These are phyloP conservation scores for Acronicta alni DNA, from an alignment of 2,888 invertebrate genomes.

Conservation along the genomic window DNA sequence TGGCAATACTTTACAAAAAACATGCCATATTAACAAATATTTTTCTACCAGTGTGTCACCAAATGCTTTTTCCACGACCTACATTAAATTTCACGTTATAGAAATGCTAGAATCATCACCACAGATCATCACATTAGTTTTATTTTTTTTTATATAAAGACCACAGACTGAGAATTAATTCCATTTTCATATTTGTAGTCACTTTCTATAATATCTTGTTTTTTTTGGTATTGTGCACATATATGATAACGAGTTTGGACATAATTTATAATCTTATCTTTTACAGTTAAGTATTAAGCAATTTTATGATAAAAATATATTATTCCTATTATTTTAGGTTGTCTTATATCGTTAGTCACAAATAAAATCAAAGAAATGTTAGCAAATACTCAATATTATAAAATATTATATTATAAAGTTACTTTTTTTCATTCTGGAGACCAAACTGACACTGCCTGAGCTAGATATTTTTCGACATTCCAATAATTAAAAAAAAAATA, in stretches of 20 bases:
- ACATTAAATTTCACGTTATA: constrained; percentile 12
- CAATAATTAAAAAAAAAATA: no score
- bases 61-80: neutral
- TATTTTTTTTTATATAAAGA: constrained; percentile 5
- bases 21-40: no score
- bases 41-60: no score
- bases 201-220: neutral
- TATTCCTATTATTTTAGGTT: constrained; percentile 28
- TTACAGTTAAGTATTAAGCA: no score
- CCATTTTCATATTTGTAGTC: constrained; percentile 5
- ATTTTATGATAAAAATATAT: neutral
- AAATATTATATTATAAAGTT: constrained; percentile 6
- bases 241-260: no score
- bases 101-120: constrained; percentile 31
- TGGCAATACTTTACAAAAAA: no score
- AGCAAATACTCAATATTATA: constrained; percentile 47
- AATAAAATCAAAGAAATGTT: constrained; percentile 45
- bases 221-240: no score
- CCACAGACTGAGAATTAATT: constrained; percentile 43
- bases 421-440: neutral
- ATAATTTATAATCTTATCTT: no score
- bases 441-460: no score
- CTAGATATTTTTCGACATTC: no score
- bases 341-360: constrained; percentile 43
- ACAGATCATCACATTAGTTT: constrained; percentile 36